These are phyloP conservation scores for Folsomia candida DNA, from an alignment of 2,888 invertebrate species.

Conservation along the genomic window DNA sequence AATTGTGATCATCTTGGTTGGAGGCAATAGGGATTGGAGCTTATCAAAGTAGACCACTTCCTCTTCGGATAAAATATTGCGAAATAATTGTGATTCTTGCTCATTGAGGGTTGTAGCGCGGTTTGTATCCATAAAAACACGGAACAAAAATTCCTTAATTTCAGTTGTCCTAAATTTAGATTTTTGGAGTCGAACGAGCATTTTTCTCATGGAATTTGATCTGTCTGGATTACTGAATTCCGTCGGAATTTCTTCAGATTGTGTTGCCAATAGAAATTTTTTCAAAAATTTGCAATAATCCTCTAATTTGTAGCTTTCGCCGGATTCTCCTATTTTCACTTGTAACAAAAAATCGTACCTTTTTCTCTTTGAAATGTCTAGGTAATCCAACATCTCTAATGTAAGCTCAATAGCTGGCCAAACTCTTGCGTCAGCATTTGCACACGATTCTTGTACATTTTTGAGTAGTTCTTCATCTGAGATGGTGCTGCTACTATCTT, in stretches of 20 bases:
- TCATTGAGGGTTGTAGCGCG: neutral
- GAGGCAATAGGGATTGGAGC: neutral
- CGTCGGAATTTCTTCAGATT: too few species aligned
- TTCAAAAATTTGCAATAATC: neutral
- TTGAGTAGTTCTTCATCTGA: neutral
- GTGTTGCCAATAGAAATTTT: too few species aligned
- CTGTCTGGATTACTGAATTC: neutral
- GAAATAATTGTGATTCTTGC: neutral
- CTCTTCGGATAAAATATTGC: neutral
- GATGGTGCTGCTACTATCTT: neutral
- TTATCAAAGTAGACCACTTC: neutral
- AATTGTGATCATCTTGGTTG: too few species aligned
- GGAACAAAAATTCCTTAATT: neutral
- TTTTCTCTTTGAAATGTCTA: too few species aligned
- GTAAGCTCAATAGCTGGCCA: neutral
- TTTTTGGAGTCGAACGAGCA: neutral
- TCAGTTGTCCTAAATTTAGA: neutral
- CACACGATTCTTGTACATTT: neutral
- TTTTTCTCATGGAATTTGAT: neutral
- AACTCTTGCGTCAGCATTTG: neutral
- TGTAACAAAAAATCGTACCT: too few species aligned
- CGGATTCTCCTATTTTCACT: neutral
- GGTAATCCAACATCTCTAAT: too few species aligned
- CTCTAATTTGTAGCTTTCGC: too few species aligned
- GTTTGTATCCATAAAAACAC: neutral